Base-by-base conservation (phyloP, 1,140 invertebrate species). In the Drosophila yakuba region DNA sequence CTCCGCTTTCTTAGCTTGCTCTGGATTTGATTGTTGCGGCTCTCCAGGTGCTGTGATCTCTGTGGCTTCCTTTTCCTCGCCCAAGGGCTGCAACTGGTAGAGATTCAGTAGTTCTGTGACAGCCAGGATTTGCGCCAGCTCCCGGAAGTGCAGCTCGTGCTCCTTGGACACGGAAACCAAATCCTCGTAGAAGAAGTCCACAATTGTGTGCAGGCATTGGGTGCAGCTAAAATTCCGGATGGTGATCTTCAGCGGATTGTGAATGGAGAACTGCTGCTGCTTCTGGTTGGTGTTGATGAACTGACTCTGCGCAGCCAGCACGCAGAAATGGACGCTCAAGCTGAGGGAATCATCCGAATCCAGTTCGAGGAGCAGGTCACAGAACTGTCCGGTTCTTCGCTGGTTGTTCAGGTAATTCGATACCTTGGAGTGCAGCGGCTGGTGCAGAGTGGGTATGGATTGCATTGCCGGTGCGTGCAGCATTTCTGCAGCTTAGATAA, bases 151-250 rank as follows among this genome's bases (percentile, higher is more conserved):
- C 2, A 64, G 28, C 47, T 92, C 81, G 35, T 92, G 91, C 45
- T 92, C 91, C 48, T 89, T 89, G 2, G 80, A 79, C 0, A 92
- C 90, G 11, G 91, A 86, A 0, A 92, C 84, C 35, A 92, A 79
- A 51, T 92, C 91, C 43, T 91, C 88, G 48, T 92, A 92, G 32
- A 92, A 91, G 41, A 92, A 92, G 17, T 92, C 91, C 12, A 92
- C 81, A 35, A 92, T 92, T 11, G 91, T 90, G 6, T 89, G 81
- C 36, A 92, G 60, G 50, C 91, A 92, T 11, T 88, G 57, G 1
- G 67, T 75, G 58, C 91, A 92, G 15, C 51, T 74, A 7, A 92
- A 92, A 36, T 92, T 80, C 3, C 74, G 72, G 17, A 92, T 92
- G 8, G 77, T 89, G 10, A 92, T 77, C 44, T 91, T 92, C 2